phyloP scores from a whole-genome alignment of 92 coral and sea anemone genomes.

The Actinostola sp. region DNA sequence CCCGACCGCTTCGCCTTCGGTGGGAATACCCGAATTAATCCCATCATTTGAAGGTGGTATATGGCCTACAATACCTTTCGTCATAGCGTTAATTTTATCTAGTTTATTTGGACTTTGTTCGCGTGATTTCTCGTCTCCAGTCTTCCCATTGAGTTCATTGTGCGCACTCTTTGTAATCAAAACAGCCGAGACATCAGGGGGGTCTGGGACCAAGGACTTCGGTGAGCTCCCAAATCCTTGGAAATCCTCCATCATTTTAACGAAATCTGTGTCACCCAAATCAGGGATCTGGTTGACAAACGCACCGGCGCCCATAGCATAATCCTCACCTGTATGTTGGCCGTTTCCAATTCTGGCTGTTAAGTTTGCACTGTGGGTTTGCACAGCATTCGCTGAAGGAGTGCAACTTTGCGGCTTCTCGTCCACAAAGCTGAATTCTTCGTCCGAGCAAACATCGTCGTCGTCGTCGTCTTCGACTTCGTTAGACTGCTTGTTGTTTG shows the following conservation, averaged over 20 bases:
- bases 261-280: conserved; percentile 73
- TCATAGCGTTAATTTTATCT: not conserved
- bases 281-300: conserved; percentile 30
- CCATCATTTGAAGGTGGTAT: not conserved
- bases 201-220: conserved; percentile 40
- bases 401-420: conserved; percentile 58
- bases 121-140: not conserved
- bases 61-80: not conserved
- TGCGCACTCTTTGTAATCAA: conserved; percentile 11
- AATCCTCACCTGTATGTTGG: conserved; percentile 24
- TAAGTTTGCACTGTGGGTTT: conserved; percentile 19
- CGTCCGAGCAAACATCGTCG: conserved; percentile 86
- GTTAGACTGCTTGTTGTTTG: conserved; percentile 10
- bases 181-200: conserved; percentile 50
- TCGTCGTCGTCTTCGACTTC: conserved; percentile 69
- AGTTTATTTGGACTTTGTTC: not conserved
- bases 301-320: conserved; percentile 8
- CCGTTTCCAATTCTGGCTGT: conserved; percentile 22
- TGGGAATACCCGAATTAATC: not conserved
- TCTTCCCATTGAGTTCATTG: conserved; percentile 17
- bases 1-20: conserved; percentile 2
- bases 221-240: conserved; percentile 75
- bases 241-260: conserved; percentile 82
- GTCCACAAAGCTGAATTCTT: conserved; percentile 89
- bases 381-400: conserved; percentile 16